Evolutionary conservation across 2,888 invertebrate genomes (phyloP).

Genomic region (Dromius quadrimaculatus): DNA sequence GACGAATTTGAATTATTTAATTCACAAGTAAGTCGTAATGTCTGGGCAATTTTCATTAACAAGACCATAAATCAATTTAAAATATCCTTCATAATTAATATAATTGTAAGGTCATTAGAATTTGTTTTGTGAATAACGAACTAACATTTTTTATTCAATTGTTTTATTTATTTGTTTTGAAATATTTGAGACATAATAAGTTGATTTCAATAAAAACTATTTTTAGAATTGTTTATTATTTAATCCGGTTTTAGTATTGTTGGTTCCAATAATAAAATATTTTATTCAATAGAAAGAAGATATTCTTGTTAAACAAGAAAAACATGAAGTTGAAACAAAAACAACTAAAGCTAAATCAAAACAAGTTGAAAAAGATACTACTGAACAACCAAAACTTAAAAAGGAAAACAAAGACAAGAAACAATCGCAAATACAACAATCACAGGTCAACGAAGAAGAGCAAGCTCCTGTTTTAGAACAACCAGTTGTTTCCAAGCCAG

Average conservation of each 20-base stretch:
- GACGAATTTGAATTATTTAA: slow-evolving; percentile 77
- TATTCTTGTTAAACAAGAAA: slow-evolving; percentile 33
- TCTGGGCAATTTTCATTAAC: slow-evolving; percentile 17
- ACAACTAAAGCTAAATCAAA: slow-evolving; percentile 60
- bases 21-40: slow-evolving; percentile 61
- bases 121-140: slow-evolving; percentile 4
- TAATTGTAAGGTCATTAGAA: slow-evolving; percentile 4
- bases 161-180: background rate
- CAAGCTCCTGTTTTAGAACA: slow-evolving; percentile 28
- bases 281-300: slow-evolving; percentile 29
- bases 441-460: slow-evolving; percentile 7
- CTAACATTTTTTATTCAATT: slow-evolving; percentile 7
- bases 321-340: slow-evolving; percentile 22
- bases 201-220: background rate
- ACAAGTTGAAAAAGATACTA: slow-evolving; percentile 62
- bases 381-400: slow-evolving; percentile 61
- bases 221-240: background rate
- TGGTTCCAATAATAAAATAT: background rate
- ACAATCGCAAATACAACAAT: slow-evolving; percentile 41
- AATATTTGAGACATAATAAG: background rate
- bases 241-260: slow-evolving; percentile 2
- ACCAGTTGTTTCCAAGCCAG: slow-evolving; percentile 11
- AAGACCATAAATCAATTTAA: slow-evolving; percentile 4
- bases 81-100: slow-evolving; percentile 16
- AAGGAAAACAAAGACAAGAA: slow-evolving; percentile 55